Base-by-base conservation (phyloP, 2,888 invertebrate species). In the Zonitis immaculata region DNA sequence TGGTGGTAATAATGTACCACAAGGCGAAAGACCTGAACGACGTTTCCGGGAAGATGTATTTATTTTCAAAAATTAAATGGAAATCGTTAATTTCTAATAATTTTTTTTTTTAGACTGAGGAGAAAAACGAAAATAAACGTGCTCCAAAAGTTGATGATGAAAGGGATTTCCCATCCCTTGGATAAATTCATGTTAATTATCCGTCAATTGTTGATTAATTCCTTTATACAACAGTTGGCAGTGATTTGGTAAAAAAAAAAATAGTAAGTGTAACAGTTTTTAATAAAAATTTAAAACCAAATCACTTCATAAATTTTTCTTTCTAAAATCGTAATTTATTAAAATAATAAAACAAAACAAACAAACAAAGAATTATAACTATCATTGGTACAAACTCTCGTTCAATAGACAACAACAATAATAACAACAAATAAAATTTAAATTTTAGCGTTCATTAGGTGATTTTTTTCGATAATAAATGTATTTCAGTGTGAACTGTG, bases 131-230 rank as follows among this genome's bases (percentile, higher is more conserved):
- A 43, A 64, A 71, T n/a, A n/a, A n/a, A 50, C 70, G 71, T 55
- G 86, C 88, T 64, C 93, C 95, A 16, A 93, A 94, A 77, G 93
- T 96, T 62, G 94, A 95, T 75, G 95, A 95, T 79, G 94, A 93
- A 81, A 88, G 89, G 77, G 95, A 95, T 79, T 95, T 96, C 80
- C 95, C 95, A 66, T 91, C 92, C 74, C 84, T 95, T 76, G 90
- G 91, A 77, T 91, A 88, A 80, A 56, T 32, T 35, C 51, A 18
- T 45, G 48, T 52, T 49, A 56, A 58, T 62, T 55, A 56, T 58
- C 47, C n/a, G 56, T 60, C 58, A 60, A 56, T 59, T 62, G 58
- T 62, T 55, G 27, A 11, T 53, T 54, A 47, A 54, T 56, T 25
- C 32, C n/a, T 39, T 26, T 25, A 27, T 6, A 35, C n/a, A 48